Base-by-base conservation (phyloP, 2,797 vertebrate species). In the Simalia tracyae region DNA sequence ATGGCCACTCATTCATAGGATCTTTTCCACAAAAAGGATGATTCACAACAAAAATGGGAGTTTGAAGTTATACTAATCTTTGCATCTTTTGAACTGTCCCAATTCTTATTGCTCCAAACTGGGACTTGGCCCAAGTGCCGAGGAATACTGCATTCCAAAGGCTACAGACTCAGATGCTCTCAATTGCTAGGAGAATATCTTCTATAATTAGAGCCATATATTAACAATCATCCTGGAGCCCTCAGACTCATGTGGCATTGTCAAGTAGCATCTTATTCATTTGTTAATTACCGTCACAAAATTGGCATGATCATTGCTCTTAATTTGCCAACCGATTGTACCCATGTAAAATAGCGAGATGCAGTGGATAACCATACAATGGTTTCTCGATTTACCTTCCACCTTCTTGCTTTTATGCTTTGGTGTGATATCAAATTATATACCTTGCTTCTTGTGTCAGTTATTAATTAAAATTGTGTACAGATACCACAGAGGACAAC, bases 1-100 rank as follows among this genome's bases (percentile, higher is more conserved):
- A 72, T 12, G 26, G 88, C 96, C 95, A 95, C 89, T 9, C 1
- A 36, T 95, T 93, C 92, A 60, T 72, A 66, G 31, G 61, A 85
- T 89, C 89, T 94, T 19, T 24, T 1, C 26, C 3, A 95, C 87
- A 92, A 93, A 24, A 84, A 8, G 0, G 92, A 56, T 93, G 94
- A 89, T 84, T 88, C 90, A 92, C 0, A 1, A 6, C 8, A 42
- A 91, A 84, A 60, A 59, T 72, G 60, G 26, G 14, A 5, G 36
- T 93, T 86, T 84, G 4, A 42, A 72, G 5, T 59, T 28, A 46
- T 89, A 26, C 8, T 42, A 56, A 64, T 17, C 15, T 31, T 66
- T 9, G 36, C 72, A 76, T 76, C 36, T 42, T 76, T 76, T 76
- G 72, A 19, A 76, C 31, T 59, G 22, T 42, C 31, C 68, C 28